A percentile compares a stretch with the other conserved stretches of the same genome.
Conservation (phyloP, 2,797 vertebrate species). For the Trachurus trachurus region DNA sequence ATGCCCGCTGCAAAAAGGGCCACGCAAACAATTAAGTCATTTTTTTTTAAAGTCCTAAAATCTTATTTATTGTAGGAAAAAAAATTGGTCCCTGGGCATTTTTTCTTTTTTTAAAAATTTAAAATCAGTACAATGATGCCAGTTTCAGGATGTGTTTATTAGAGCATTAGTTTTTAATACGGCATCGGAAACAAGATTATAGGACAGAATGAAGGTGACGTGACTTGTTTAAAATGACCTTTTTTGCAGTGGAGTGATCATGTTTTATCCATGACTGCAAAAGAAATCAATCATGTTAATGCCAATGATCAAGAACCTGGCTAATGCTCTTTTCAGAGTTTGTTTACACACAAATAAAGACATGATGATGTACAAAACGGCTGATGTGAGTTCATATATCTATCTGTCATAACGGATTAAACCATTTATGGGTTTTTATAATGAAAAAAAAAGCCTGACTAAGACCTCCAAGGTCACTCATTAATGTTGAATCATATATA, state of each 20-base stretch:
- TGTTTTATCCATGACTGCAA: slow-evolving; percentile 78
- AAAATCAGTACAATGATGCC: slow-evolving; percentile 5
- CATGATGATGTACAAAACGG: slow-evolving; percentile 72
- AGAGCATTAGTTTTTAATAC: slow-evolving; percentile 21
- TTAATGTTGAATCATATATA: slow-evolving; percentile 9
- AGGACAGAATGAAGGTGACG: slow-evolving; percentile 10
- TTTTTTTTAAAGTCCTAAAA: slow-evolving; percentile 35
- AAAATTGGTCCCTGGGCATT: slow-evolving; percentile 12
- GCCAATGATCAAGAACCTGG: slow-evolving; percentile 75
- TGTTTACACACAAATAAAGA: slow-evolving; percentile 88
- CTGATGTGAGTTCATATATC: not conserved
- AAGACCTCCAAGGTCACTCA: slow-evolving; percentile 4
- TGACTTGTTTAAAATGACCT: slow-evolving; percentile 27
- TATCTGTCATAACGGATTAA: too few species aligned
- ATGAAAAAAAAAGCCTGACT: not conserved
- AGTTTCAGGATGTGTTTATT: slow-evolving; percentile 15
- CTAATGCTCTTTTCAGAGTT: slow-evolving; percentile 82
- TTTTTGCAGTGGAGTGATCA: slow-evolving; percentile 63
- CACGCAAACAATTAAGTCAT: slow-evolving; percentile 32
- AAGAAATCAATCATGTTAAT: slow-evolving; percentile 75
- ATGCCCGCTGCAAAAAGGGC: slow-evolving; percentile 49
- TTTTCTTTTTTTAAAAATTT: not conserved
- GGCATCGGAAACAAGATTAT: not conserved
- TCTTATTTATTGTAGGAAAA: slow-evolving; percentile 26
- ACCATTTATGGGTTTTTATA: not conserved